phyloP scores from a whole-genome alignment of 2,888 invertebrate species.

The Antheraea yamamai region DNA sequence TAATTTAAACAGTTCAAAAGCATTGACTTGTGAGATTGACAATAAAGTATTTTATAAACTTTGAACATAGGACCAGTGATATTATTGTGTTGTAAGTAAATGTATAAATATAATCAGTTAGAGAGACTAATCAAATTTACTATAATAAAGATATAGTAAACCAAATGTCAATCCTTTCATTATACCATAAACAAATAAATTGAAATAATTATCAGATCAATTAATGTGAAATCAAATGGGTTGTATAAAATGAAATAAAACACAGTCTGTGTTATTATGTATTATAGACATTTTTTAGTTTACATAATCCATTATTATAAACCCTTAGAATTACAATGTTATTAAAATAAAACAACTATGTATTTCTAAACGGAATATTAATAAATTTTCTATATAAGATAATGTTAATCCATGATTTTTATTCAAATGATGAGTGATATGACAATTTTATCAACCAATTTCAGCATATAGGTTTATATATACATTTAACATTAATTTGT shows the following conservation, averaged over 20 bases:
- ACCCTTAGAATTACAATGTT: constrained; percentile 65
- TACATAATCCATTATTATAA: constrained; percentile 77
- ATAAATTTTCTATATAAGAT: constrained; percentile 59
- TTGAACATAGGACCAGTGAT: background rate
- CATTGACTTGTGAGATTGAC: background rate
- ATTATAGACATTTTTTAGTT: constrained; percentile 81
- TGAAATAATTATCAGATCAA: background rate
- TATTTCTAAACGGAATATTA: constrained; percentile 60
- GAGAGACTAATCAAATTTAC: background rate
- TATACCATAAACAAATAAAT: background rate
- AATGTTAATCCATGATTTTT: constrained; percentile 63
- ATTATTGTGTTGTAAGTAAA: background rate
- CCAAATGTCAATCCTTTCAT: background rate
- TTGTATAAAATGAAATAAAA: constrained; percentile 48
- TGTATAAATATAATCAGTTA: background rate
- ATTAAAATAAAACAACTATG: constrained; percentile 56
- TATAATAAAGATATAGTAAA: background rate
- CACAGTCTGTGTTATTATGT: constrained; percentile 77
- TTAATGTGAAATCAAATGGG: background rate
- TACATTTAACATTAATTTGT: constrained; percentile 47
- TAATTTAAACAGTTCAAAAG: too few species aligned
- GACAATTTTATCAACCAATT: constrained; percentile 61
- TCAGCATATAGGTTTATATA: constrained; percentile 46
- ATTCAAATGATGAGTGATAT: constrained; percentile 84
- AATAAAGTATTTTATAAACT: background rate